phyloP scores from a whole-genome alignment of 2,113 vertebrate genomes.

The Salminus brasiliensis region DNA sequence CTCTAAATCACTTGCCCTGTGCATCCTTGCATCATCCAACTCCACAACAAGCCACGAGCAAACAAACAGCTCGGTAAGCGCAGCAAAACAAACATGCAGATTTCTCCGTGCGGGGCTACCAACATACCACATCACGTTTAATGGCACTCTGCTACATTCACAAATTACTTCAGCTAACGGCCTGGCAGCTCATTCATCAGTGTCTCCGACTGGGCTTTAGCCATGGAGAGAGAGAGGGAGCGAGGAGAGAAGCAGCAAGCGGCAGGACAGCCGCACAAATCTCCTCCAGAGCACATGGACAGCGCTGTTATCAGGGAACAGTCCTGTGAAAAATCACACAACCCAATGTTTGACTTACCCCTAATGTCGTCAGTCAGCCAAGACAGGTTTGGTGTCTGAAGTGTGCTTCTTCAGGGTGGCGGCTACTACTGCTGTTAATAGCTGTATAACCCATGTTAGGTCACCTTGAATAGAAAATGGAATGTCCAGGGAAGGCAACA shows the following conservation, averaged over 20 bases:
- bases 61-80: constrained; percentile 17
- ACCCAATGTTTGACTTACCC: no score
- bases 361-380: not conserved
- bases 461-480: no score
- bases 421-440: no score
- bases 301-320: not conserved
- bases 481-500: no score
- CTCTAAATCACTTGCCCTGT: constrained; percentile 24
- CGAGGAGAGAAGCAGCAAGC: not conserved
- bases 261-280: not conserved
- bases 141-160: constrained; percentile 3
- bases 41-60: not conserved
- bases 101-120: not conserved
- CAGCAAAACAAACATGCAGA: constrained; percentile 13
- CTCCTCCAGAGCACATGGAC: not conserved
- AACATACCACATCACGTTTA: not conserved
- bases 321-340: not conserved
- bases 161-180: constrained; percentile 2
- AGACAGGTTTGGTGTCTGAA: no score
- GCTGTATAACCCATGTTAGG: no score
- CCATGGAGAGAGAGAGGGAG: not conserved
- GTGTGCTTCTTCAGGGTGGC: no score
- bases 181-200: constrained; percentile 3
- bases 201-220: not conserved
- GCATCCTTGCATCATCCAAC: not conserved